Evolutionary conservation across 2,888 invertebrate genomes (phyloP).

Genomic region (Thera britannica): DNA sequence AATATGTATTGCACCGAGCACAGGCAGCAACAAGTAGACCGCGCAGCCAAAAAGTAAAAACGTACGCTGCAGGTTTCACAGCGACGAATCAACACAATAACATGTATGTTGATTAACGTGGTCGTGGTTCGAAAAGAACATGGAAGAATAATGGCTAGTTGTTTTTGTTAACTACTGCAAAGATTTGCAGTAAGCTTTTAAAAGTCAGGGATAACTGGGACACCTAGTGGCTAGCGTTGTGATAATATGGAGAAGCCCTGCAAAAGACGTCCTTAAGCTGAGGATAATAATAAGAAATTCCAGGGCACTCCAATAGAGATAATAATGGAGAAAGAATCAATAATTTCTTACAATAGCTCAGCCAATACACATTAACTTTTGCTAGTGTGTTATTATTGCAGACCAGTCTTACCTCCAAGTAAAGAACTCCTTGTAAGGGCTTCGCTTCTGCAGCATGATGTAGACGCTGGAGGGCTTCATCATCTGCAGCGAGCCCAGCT

Average conservation of each 20-base stretch:
- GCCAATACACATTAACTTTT: too few species aligned
- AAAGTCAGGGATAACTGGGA: neutral
- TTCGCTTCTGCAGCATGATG: slow-evolving; percentile 69
- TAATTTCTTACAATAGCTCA: too few species aligned
- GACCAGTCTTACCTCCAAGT: slow-evolving; percentile 65
- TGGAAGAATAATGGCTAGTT: slow-evolving; percentile 10
- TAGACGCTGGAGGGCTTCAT: slow-evolving; percentile 68
- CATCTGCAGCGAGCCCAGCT: slow-evolving; percentile 72
- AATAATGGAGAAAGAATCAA: too few species aligned
- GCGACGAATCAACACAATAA: slow-evolving; percentile 22
- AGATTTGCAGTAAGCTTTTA: neutral
- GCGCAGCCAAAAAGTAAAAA: slow-evolving; percentile 22
- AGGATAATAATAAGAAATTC: too few species aligned
- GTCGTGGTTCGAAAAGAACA: neutral
- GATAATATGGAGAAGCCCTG: too few species aligned
- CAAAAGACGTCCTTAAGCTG: too few species aligned
- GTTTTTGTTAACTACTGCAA: neutral
- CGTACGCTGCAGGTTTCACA: slow-evolving; percentile 24
- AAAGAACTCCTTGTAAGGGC: slow-evolving; percentile 74
- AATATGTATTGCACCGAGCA: slow-evolving; percentile 16
- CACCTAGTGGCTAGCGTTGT: too few species aligned
- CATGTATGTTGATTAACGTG: slow-evolving; percentile 15
- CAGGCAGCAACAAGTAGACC: slow-evolving; percentile 29
- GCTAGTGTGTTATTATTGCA: too few species aligned
- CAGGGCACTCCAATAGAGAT: too few species aligned